Evolutionary conservation across 2,888 invertebrate species (phyloP).

Genomic region (Megaustenia siamemsis): DNA sequence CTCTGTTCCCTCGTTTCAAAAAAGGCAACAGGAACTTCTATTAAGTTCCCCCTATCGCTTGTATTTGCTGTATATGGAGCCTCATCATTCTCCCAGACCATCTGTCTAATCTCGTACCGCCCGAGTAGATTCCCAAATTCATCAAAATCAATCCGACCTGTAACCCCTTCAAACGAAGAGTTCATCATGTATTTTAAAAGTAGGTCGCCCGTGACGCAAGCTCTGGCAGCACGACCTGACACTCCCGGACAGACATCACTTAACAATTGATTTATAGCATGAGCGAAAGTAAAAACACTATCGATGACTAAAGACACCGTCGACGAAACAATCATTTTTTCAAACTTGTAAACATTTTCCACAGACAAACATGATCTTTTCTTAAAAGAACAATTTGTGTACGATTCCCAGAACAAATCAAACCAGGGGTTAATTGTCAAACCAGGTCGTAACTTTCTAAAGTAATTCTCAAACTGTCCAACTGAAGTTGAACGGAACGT

Average conservation of each 20-base stretch:
- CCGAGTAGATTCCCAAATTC: slow-evolving; percentile 53
- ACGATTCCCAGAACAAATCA: slow-evolving; percentile 7
- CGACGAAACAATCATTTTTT: slow-evolving; percentile 14
- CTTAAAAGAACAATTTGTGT: neutral
- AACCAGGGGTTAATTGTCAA: slow-evolving; percentile 30
- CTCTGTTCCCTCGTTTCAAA: slow-evolving; percentile 34
- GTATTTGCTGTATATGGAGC: neutral
- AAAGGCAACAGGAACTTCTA: slow-evolving; percentile 37
- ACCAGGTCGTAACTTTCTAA: slow-evolving; percentile 9
- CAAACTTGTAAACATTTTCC: neutral
- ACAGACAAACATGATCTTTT: slow-evolving; percentile 31
- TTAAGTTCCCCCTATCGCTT: neutral
- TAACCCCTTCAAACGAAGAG: slow-evolving; percentile 47
- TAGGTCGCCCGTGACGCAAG: slow-evolving; percentile 48
- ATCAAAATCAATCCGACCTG: slow-evolving; percentile 54
- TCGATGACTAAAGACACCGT: slow-evolving; percentile 62
- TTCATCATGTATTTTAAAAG: slow-evolving; percentile 50
- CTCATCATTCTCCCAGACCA: neutral
- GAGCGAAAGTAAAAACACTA: slow-evolving; percentile 65
- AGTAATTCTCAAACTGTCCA: slow-evolving; percentile 12
- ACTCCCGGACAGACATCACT: slow-evolving; percentile 58
- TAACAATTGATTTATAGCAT: slow-evolving; percentile 63
- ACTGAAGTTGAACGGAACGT: slow-evolving; percentile 41
- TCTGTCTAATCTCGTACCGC: slow-evolving; percentile 53
- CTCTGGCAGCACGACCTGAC: neutral